phyloP scores from a whole-genome alignment of 2,797 vertebrate species.

The Crypturellus tataupa region DNA sequence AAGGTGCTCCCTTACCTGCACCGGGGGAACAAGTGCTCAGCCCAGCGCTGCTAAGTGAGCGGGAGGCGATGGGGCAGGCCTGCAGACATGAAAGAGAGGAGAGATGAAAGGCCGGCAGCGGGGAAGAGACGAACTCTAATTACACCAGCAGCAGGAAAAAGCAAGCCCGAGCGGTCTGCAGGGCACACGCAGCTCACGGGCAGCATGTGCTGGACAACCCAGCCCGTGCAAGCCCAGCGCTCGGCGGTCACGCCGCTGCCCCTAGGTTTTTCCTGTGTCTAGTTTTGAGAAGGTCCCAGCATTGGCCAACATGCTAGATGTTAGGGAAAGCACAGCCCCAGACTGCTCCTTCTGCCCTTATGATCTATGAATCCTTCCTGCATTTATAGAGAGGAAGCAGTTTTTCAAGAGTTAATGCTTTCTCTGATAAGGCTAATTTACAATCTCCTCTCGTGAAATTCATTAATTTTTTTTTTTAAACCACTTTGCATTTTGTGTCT shows the following conservation, averaged over 20 bases:
- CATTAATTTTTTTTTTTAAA: not conserved
- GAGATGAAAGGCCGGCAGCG: slow-evolving; percentile 47
- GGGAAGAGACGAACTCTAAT: slow-evolving; percentile 20
- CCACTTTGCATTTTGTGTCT: not conserved
- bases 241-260: not conserved
- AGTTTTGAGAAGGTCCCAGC: not conserved
- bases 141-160: slow-evolving; percentile 12
- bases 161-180: not conserved
- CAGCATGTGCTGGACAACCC: not conserved
- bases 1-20: not conserved
- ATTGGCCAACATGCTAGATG: not conserved
- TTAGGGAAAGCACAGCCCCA: not conserved
- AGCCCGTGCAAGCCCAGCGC: not conserved
- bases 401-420: slow-evolving; percentile 18
- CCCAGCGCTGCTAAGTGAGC: not conserved
- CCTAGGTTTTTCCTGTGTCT: not conserved
- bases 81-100: slow-evolving; percentile 36
- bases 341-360: not conserved
- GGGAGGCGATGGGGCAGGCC: slow-evolving; percentile 18
- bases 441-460: not conserved
- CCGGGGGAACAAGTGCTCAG: slow-evolving; percentile 5
- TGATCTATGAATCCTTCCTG: not conserved
- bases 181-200: not conserved
- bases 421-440: slow-evolving; percentile 34
- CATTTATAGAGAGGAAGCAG: not conserved